A percentile compares a stretch with the other conserved stretches of the same genome.
These are phyloP conservation scores for Rhagium mordax DNA, from an alignment of 2,888 invertebrate species.

Conservation along the genomic window DNA sequence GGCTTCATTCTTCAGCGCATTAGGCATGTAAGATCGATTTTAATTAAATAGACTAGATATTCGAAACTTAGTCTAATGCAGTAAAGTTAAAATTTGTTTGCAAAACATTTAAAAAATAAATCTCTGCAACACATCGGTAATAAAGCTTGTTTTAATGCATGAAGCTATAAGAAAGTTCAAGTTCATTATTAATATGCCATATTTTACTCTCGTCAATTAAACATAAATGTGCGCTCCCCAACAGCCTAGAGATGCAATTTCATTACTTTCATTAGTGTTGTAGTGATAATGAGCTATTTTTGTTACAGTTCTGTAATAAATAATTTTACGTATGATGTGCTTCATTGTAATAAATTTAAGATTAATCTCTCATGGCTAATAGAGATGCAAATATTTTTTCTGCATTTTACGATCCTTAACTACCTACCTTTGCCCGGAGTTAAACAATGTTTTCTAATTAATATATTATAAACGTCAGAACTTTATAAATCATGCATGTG, in stretches of 20 bases:
- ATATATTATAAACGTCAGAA: slow-evolving; percentile 40
- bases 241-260: background rate
- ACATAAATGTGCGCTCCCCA: background rate
- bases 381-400: slow-evolving; percentile 25
- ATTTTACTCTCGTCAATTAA: background rate
- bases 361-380: slow-evolving; percentile 26
- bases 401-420: slow-evolving; percentile 40
- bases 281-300: slow-evolving; percentile 29
- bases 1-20: too few relatives aligned
- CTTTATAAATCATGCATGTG: slow-evolving; percentile 39
- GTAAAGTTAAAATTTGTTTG: too few relatives aligned
- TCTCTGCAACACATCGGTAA: background rate
- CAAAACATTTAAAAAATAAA: too few relatives aligned
- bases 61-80: too few relatives aligned
- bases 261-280: background rate
- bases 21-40: too few relatives aligned
- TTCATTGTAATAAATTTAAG: slow-evolving; percentile 21
- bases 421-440: slow-evolving; percentile 42
- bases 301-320: slow-evolving; percentile 16
- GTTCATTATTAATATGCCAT: background rate
- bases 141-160: background rate
- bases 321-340: slow-evolving; percentile 10
- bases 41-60: too few relatives aligned
- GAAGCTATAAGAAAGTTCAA: background rate
- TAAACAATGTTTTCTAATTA: slow-evolving; percentile 47